These are phyloP conservation scores for Siphamia tubifer DNA, from an alignment of 2,113 vertebrate genomes.

Conservation along the genomic window DNA sequence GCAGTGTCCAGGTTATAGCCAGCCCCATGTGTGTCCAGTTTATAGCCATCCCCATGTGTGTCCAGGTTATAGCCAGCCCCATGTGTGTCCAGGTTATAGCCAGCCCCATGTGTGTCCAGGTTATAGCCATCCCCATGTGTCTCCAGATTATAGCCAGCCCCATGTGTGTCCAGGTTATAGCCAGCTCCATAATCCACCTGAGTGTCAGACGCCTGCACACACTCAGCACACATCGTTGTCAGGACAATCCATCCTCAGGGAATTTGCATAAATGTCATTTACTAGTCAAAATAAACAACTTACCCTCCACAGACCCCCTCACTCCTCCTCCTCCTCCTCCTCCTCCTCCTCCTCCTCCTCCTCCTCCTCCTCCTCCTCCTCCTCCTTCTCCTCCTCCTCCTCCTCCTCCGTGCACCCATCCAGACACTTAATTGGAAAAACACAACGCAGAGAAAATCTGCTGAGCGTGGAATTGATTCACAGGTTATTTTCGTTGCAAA, in stretches of 20 bases:
- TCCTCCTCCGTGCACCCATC: slow-evolving; percentile 6
- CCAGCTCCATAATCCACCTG: slow-evolving; percentile 16
- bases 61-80: too few species aligned
- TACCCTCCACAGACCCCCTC: neutral
- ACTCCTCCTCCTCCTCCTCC: neutral
- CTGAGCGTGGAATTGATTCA: slow-evolving; percentile 62
- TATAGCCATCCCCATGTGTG: too few species aligned
- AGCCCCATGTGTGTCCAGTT: too few species aligned
- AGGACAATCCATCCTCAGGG: slow-evolving; percentile 26
- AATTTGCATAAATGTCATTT: slow-evolving; percentile 76
- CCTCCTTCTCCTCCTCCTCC: neutral
- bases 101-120: too few species aligned
- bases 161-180: too few species aligned
- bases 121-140: too few species aligned
- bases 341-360: neutral
- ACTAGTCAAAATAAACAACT: slow-evolving; percentile 52
- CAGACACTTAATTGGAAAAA: slow-evolving; percentile 56
- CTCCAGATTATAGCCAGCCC: too few species aligned
- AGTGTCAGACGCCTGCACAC: slow-evolving; percentile 4
- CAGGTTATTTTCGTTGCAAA: slow-evolving; percentile 57
- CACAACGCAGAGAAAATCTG: slow-evolving; percentile 53
- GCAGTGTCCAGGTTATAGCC: too few species aligned
- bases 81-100: too few species aligned
- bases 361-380: neutral
- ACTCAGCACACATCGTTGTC: slow-evolving; percentile 16